phyloP scores from a whole-genome alignment of 2,797 vertebrate genomes.

The Pseudomugil tenellus region DNA sequence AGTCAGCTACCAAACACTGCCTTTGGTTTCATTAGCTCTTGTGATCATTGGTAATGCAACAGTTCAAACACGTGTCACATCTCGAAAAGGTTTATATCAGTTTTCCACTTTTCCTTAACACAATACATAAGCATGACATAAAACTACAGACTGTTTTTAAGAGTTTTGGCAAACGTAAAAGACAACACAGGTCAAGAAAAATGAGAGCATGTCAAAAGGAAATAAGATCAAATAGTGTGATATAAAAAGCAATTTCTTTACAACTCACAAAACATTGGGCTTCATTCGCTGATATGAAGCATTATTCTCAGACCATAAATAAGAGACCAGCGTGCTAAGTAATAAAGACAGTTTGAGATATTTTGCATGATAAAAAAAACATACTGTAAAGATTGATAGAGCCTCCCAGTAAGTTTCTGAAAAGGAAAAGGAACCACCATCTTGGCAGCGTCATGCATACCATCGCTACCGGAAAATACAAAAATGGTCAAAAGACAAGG shows the following conservation, averaged over 20 bases:
- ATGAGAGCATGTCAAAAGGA: not conserved
- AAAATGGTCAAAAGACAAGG: too few species aligned
- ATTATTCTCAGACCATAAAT: too few species aligned
- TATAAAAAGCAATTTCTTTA: not conserved
- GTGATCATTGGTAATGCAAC: slow-evolving; percentile 60
- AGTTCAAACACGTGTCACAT: slow-evolving; percentile 44
- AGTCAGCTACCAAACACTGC: slow-evolving; percentile 51
- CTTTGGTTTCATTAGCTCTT: slow-evolving; percentile 62
- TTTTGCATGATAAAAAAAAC: too few species aligned
- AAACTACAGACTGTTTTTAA: not conserved
- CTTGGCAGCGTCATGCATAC: too few species aligned
- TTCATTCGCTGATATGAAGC: too few species aligned
- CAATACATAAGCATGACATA: not conserved
- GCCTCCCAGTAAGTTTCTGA: too few species aligned
- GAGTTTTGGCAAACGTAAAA: not conserved
- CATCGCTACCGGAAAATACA: too few species aligned
- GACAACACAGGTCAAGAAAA: not conserved
- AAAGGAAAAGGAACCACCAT: too few species aligned
- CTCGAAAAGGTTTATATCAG: slow-evolving; percentile 25
- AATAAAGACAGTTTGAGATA: too few species aligned
- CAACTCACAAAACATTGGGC: not conserved
- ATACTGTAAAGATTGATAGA: too few species aligned
- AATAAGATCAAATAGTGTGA: not conserved
- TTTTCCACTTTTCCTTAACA: slow-evolving; percentile 5
- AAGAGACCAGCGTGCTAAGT: too few species aligned